Percentiles rank a stretch among this genome's conserved stretches.
These are phyloP conservation scores for Cossypha dichroa DNA, from an alignment of 2,797 vertebrate genomes.

Conservation along the genomic window DNA sequence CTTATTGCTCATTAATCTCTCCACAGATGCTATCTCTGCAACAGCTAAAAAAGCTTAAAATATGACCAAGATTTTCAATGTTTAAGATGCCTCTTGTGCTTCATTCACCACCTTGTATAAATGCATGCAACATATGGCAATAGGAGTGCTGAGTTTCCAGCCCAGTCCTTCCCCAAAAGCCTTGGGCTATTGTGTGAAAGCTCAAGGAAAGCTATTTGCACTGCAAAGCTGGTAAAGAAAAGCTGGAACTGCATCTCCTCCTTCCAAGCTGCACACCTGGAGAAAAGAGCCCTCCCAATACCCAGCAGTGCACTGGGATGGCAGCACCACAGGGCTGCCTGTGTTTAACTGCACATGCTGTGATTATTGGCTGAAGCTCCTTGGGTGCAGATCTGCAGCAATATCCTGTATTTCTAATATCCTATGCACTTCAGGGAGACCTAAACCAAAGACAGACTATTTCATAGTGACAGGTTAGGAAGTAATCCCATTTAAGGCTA, in stretches of 20 bases:
- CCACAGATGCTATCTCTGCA: neutral
- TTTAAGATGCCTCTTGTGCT: neutral
- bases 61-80: neutral
- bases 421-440: neutral
- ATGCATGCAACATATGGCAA: neutral
- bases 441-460: neutral
- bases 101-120: neutral
- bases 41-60: neutral
- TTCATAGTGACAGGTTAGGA: neutral
- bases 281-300: neutral
- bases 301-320: fast-evolving
- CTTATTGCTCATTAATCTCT: neutral
- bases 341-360: neutral
- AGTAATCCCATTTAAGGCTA: neutral
- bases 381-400: neutral
- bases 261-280: neutral
- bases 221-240: neutral
- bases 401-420: neutral
- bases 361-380: neutral
- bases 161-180: neutral
- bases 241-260: neutral
- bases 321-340: neutral
- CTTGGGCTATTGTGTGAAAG: neutral
- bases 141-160: neutral
- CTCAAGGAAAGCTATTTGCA: neutral